Percentiles rank a stretch among this genome's conserved stretches.
Evolutionary conservation across 64 coral and sea anemone genomes (phyloP).

Genomic region (Porites australiensis): DNA sequence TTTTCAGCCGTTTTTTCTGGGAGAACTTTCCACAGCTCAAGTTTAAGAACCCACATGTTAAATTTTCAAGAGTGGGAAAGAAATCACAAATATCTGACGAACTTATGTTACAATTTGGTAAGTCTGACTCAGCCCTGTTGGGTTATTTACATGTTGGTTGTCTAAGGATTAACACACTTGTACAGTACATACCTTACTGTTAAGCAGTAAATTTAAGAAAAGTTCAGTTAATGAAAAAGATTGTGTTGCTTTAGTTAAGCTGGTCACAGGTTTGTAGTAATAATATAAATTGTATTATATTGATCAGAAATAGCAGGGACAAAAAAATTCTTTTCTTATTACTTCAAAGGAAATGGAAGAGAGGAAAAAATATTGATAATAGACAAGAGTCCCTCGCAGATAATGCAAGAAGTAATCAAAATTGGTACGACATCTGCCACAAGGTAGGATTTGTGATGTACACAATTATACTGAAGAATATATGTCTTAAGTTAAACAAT

Average conservation of each 20-base stretch:
- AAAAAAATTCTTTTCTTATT: not conserved
- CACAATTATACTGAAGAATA: too few relatives aligned
- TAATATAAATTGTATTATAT: too few relatives aligned
- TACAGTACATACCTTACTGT: too few relatives aligned
- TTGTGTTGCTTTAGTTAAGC: too few relatives aligned
- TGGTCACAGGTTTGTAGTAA: too few relatives aligned
- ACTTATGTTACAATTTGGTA: slow-evolving; percentile 76
- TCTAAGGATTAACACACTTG: too few relatives aligned
- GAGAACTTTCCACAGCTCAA: slow-evolving; percentile 87
- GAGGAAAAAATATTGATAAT: slow-evolving; percentile 45
- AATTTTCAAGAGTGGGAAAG: slow-evolving; percentile 62
- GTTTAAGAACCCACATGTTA: slow-evolving; percentile 83
- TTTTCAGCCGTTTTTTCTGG: slow-evolving; percentile 82
- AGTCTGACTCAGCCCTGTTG: not conserved
- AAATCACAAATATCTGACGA: slow-evolving; percentile 45
- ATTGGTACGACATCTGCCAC: not conserved
- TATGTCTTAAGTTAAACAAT: too few relatives aligned
- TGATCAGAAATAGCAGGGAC: too few relatives aligned
- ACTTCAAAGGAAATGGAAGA: slow-evolving; percentile 39
- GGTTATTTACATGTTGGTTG: too few relatives aligned
- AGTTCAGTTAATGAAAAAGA: not conserved
- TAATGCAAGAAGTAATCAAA: slow-evolving; percentile 49
- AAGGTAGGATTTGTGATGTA: not conserved
- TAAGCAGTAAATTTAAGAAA: too few relatives aligned
- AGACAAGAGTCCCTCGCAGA: slow-evolving; percentile 49